Conservation (phyloP, 1,140 invertebrate species). For the Scaptodrosophila lebanonensis region DNA sequence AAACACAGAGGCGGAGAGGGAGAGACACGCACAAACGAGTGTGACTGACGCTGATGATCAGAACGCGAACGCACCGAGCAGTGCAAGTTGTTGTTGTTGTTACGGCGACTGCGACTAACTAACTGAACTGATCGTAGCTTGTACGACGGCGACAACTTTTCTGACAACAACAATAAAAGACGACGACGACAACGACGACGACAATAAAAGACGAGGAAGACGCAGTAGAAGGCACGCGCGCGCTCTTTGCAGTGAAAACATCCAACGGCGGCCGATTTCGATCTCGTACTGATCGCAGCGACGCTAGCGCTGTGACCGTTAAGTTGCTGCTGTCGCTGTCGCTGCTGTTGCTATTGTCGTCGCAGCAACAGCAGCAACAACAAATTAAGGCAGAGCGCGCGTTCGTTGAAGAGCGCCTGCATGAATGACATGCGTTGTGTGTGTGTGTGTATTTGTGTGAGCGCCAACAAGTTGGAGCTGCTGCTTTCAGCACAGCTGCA, state of each 20-base stretch:
- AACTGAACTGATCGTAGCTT: slow-evolving; percentile 12
- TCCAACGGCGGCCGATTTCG: slow-evolving; percentile 58
- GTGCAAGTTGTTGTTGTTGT: slow-evolving; percentile 35
- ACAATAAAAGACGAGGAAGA: slow-evolving; percentile 51
- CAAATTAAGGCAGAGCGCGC: too few relatives aligned
- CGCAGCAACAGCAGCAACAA: slow-evolving; percentile 9
- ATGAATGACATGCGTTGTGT: too few relatives aligned
- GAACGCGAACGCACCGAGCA: slow-evolving; percentile 34
- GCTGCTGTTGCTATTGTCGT: slow-evolving; percentile 10
- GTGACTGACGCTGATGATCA: slow-evolving; percentile 22
- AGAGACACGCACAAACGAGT: not conserved
- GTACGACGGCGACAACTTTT: too few relatives aligned
- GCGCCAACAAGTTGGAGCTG: not conserved
- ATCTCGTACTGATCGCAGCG: slow-evolving; percentile 52
- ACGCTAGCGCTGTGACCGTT: slow-evolving; percentile 36
- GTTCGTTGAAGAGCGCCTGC: too few relatives aligned
- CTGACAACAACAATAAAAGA: slow-evolving; percentile 9
- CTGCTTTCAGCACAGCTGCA: slow-evolving; percentile 18
- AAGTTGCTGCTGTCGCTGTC: slow-evolving; percentile 8
- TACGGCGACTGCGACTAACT: slow-evolving; percentile 26
- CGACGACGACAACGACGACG: slow-evolving; percentile 12
- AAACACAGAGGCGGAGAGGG: too few relatives aligned
- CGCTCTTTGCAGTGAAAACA: slow-evolving; percentile 25
- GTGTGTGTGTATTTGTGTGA: slow-evolving; percentile 28
- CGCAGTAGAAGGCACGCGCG: slow-evolving; percentile 30